Evolutionary conservation across 2,888 invertebrate species (phyloP).

Genomic region (Diplazon laetatorius): DNA sequence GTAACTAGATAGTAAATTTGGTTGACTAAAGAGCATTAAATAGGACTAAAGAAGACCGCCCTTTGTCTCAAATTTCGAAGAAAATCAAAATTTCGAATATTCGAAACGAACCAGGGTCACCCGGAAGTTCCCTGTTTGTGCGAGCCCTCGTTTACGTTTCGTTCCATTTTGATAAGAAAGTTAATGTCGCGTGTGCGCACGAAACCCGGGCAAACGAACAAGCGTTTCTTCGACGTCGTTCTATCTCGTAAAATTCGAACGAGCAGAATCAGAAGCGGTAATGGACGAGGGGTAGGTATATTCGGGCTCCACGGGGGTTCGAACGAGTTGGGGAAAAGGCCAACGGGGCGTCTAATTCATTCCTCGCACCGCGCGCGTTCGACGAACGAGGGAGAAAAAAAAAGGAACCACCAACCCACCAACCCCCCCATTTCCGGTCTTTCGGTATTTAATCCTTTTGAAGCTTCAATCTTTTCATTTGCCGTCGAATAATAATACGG

Average conservation of each 20-base stretch:
- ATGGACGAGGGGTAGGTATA: constrained; percentile 15
- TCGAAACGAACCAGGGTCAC: no score
- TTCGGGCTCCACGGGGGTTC: constrained; percentile 40
- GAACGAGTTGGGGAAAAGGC: constrained; percentile 47
- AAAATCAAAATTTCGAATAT: no score
- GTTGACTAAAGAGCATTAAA: no score
- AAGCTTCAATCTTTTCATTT: constrained; percentile 20
- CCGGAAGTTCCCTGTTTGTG: no score
- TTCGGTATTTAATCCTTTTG: constrained; percentile 26
- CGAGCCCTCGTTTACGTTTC: neutral
- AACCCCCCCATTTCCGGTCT: constrained; percentile 56
- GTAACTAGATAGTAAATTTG: no score
- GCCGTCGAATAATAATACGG: constrained; percentile 3
- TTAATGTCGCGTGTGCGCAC: constrained; percentile 16
- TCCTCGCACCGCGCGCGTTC: constrained; percentile 27
- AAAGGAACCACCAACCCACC: constrained; percentile 32
- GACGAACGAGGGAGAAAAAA: constrained; percentile 1
- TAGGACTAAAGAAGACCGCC: no score
- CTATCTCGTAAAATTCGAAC: constrained; percentile 50
- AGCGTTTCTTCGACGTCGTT: constrained; percentile 4
- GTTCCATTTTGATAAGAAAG: constrained; percentile 49
- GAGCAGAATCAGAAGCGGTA: constrained; percentile 26
- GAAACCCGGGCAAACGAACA: neutral
- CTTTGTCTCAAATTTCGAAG: no score
- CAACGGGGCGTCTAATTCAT: constrained; percentile 59